Conservation (phyloP, 2,797 vertebrate genomes). For the Hybognathus amarus region DNA sequence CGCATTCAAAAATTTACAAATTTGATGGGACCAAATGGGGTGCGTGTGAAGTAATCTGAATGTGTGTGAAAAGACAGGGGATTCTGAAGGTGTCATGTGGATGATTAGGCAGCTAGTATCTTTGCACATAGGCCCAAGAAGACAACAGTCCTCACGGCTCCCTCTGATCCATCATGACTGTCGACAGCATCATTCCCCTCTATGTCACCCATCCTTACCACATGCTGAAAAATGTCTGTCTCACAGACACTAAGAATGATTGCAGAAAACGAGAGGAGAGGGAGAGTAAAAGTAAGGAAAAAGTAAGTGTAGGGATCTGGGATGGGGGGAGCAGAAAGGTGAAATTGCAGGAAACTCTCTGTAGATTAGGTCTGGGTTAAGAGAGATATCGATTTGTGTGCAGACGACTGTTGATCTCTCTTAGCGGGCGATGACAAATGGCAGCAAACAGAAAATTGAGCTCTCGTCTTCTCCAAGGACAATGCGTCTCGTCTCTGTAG, state of each 20-base stretch:
- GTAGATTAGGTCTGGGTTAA: slow-evolving; percentile 95
- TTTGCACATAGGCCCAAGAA: slow-evolving; percentile 78
- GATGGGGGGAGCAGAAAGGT: slow-evolving; percentile 79
- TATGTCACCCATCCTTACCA: slow-evolving; percentile 82
- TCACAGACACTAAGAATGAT: slow-evolving; percentile 87
- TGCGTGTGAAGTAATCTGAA: slow-evolving; percentile 7
- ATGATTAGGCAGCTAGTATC: slow-evolving; percentile 89
- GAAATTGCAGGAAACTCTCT: slow-evolving; percentile 88
- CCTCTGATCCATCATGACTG: slow-evolving; percentile 92
- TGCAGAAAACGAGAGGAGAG: slow-evolving; percentile 66
- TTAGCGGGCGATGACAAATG: slow-evolving; percentile 95
- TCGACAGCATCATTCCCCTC: slow-evolving; percentile 90
- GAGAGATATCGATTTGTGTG: slow-evolving; percentile 98
- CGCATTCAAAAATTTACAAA: background rate
- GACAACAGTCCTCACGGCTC: slow-evolving; percentile 79
- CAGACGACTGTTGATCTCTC: slow-evolving; percentile 98
- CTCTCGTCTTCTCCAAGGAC: slow-evolving; percentile 85
- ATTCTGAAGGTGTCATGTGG: slow-evolving; percentile 81
- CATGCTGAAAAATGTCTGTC: slow-evolving; percentile 81
- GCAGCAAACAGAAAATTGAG: slow-evolving; percentile 92
- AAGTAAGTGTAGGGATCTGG: slow-evolving; percentile 64
- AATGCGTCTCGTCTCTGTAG: slow-evolving; percentile 73
- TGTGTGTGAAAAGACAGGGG: slow-evolving; percentile 18
- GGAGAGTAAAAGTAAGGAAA: slow-evolving; percentile 70
- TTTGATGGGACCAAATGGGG: background rate